Conservation (phyloP, 2,797 vertebrate genomes). For the Rhincodon typus region DNA sequence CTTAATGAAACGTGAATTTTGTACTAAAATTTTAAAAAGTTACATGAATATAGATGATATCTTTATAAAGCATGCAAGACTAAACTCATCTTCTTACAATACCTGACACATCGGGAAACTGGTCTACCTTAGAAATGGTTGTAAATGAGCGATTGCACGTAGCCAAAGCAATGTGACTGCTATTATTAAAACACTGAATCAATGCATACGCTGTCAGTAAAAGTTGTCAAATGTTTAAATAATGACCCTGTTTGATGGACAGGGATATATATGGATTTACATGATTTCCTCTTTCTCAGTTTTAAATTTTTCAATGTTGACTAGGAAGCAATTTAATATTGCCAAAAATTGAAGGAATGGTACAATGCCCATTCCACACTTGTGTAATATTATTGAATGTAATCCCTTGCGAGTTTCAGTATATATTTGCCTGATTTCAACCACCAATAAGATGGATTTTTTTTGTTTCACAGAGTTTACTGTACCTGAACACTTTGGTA, state of each 20-base stretch:
- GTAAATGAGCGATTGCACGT: not conserved
- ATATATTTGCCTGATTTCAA: not conserved
- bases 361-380: not conserved
- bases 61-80: not conserved
- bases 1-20: not conserved
- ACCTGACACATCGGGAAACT: not conserved
- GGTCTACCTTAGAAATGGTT: conserved; percentile 1
- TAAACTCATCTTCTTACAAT: conserved; percentile 13
- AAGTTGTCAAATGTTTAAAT: conserved; percentile 21
- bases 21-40: not conserved
- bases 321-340: not conserved
- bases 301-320: conserved; percentile 6
- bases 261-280: not conserved
- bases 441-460: not conserved
- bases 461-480: not conserved
- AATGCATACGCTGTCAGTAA: not conserved
- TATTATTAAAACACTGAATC: conserved; percentile 24
- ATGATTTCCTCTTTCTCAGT: not conserved
- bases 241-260: not conserved
- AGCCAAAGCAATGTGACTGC: not conserved
- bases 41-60: conserved; percentile 8
- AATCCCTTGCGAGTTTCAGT: not conserved
- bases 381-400: too few species aligned
- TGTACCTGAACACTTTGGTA: not conserved
- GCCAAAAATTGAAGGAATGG: not conserved